A percentile compares a stretch with the other conserved stretches of the same genome.
phyloP scores from a whole-genome alignment of 1,140 invertebrate species.

The Zaprionus taronus region DNA sequence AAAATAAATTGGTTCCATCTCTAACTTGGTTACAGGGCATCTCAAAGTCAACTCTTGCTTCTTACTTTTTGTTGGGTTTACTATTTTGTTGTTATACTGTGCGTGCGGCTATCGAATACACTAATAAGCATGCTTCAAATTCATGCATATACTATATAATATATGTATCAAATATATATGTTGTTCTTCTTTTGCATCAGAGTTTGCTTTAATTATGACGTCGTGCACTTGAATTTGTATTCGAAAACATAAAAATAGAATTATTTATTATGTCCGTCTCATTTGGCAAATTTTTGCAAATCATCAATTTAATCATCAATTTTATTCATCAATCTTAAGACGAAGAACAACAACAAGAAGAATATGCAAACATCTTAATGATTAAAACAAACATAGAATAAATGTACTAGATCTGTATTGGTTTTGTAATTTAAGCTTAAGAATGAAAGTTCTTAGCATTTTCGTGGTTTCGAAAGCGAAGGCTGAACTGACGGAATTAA shows the following conservation, averaged over 20 bases:
- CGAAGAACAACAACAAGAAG: not conserved
- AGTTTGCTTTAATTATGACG: slow-evolving; percentile 16
- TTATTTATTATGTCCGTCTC: not conserved
- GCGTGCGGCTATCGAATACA: slow-evolving; percentile 22
- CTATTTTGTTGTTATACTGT: slow-evolving; percentile 4
- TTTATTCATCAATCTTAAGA: too few species aligned
- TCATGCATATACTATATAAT: not conserved
- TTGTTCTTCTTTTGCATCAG: not conserved
- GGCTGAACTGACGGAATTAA: not conserved
- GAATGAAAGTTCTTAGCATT: not conserved
- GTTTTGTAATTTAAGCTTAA: not conserved
- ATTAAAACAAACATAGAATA: not conserved
- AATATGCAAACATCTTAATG: not conserved
- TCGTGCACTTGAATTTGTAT: slow-evolving; percentile 20
- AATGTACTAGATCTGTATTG: not conserved
- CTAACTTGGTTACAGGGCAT: not conserved
- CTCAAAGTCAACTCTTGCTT: not conserved
- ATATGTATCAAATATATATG: not conserved
- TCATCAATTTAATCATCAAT: not conserved
- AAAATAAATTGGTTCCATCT: not conserved
- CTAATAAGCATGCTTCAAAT: slow-evolving; percentile 37
- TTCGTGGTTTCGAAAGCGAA: not conserved
- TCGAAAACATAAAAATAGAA: not conserved
- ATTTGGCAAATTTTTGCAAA: slow-evolving; percentile 5
- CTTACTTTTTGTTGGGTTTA: not conserved